A percentile compares a stretch with the other conserved stretches of the same genome.
phyloP scores from a whole-genome alignment of 2,888 invertebrate genomes.

The Andrena hattorfiana region DNA sequence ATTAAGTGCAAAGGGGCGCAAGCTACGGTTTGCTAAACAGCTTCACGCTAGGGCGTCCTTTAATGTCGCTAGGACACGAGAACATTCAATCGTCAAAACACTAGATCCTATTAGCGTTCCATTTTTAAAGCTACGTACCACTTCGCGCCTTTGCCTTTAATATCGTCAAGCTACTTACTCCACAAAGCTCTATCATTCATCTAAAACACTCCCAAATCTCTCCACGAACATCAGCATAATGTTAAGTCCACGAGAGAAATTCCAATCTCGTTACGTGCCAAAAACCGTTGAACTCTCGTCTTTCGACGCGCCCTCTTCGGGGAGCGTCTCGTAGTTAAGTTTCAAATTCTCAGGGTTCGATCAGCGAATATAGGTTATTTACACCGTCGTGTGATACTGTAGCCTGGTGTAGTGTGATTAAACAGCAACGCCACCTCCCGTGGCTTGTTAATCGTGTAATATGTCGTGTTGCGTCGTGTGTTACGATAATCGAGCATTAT shows the following conservation, averaged over 20 bases:
- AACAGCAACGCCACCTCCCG: not conserved
- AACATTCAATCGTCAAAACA: not conserved
- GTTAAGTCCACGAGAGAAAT: not conserved
- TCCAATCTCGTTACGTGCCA: not conserved
- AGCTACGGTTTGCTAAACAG: constrained; percentile 9
- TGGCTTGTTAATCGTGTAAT: not conserved
- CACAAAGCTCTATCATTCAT: constrained; percentile 18
- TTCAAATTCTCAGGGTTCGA: constrained; percentile 2
- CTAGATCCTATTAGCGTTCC: not conserved
- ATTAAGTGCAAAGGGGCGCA: constrained; percentile 47
- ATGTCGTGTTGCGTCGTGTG: not conserved
- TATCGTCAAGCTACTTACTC: not conserved
- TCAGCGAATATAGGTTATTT: constrained; percentile 30
- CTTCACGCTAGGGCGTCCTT: not conserved
- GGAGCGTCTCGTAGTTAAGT: not conserved
- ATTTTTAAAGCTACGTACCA: not conserved
- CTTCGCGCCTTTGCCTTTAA: constrained; percentile 22
- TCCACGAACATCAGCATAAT: not conserved
- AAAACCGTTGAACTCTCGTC: not conserved
- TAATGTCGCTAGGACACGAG: not conserved
- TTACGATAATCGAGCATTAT: constrained; percentile 16
- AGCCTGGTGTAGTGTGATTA: not conserved
- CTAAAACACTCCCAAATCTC: not conserved
- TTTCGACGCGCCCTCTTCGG: constrained; percentile 31
- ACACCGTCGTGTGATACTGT: not conserved